These are phyloP conservation scores for Gonocerus acuteangulatus DNA, from an alignment of 2,888 invertebrate genomes.

Conservation along the genomic window DNA sequence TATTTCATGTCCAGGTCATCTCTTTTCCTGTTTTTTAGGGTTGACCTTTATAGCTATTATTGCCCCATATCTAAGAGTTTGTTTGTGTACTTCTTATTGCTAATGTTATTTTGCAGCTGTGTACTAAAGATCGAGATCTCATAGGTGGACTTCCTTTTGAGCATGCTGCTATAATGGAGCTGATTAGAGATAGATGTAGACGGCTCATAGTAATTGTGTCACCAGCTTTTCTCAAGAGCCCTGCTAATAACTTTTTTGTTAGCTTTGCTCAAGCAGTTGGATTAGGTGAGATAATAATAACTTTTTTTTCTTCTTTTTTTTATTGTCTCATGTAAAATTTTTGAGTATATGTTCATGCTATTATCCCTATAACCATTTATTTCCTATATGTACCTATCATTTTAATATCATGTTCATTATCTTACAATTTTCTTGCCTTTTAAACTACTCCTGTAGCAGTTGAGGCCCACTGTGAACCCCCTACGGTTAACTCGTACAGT, in stretches of 20 bases:
- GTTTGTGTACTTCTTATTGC: too few relatives aligned
- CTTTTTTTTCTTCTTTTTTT: not conserved
- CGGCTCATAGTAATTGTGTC: constrained; percentile 72
- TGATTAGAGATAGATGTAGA: constrained; percentile 70
- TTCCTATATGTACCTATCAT: not conserved
- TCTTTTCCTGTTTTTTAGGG: too few relatives aligned
- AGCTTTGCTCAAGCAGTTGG: constrained; percentile 72
- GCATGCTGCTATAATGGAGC: constrained; percentile 60
- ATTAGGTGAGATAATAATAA: constrained; percentile 63
- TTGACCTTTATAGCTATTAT: too few relatives aligned
- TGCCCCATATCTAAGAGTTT: too few relatives aligned
- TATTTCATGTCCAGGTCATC: too few relatives aligned
- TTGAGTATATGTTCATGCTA: not conserved
- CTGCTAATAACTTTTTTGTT: constrained; percentile 68
- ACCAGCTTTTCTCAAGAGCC: constrained; percentile 63
- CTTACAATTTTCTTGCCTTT: too few relatives aligned
- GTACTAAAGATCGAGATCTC: constrained; percentile 65
- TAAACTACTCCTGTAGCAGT: too few relatives aligned
- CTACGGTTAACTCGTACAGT: too few relatives aligned
- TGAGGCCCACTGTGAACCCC: too few relatives aligned
- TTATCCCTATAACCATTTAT: not conserved
- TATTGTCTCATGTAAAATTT: not conserved
- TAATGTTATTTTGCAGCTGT: constrained; percentile 50
- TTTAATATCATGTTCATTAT: too few relatives aligned
- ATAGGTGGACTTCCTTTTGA: constrained; percentile 62